phyloP scores from a whole-genome alignment of 2,113 vertebrate genomes.

The Oriolus oriolus region DNA sequence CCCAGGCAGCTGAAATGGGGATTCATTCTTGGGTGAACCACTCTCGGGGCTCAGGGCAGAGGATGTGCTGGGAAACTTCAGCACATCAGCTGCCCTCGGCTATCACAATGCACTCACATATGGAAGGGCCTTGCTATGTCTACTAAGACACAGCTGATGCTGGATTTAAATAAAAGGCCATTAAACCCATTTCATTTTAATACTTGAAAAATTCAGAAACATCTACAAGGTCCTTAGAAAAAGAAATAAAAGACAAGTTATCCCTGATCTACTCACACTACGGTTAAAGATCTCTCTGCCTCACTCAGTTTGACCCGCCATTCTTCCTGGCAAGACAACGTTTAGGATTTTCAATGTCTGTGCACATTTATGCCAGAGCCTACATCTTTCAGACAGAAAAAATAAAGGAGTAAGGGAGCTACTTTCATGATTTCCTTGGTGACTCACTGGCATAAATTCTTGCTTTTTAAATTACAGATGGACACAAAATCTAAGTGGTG shows the following conservation, averaged over 20 bases:
- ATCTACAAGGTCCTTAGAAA: background rate
- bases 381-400: background rate
- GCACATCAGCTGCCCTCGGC: background rate
- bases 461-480: background rate
- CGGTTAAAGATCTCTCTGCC: background rate
- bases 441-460: background rate
- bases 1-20: background rate
- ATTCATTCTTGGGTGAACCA: background rate
- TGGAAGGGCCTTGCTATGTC: background rate
- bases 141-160: background rate
- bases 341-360: background rate
- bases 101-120: background rate
- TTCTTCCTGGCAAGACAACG: background rate
- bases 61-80: background rate
- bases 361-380: background rate
- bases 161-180: background rate
- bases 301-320: background rate
- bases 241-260: background rate
- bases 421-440: background rate
- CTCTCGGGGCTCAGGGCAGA: background rate
- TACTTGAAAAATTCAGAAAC: rapidly evolving
- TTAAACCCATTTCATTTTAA: background rate
- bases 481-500: background rate
- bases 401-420: background rate
- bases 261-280: background rate